Percentiles rank a stretch among this genome's conserved stretches.
Evolutionary conservation across 2,113 vertebrate species (phyloP).

Genomic region (Gila orcuttii): DNA sequence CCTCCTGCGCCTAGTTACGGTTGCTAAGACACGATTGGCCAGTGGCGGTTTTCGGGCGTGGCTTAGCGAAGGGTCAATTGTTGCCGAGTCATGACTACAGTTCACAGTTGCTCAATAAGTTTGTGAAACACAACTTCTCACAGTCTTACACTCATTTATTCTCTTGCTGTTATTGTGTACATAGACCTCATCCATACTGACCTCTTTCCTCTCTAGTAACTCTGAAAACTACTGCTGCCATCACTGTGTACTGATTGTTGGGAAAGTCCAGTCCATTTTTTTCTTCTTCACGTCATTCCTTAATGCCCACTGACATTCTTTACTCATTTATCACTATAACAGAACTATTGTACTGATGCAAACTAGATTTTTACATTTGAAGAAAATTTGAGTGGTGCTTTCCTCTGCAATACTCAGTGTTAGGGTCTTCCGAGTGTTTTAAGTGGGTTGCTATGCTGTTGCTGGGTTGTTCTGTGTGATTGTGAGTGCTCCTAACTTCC

Average conservation of each 20-base stretch:
- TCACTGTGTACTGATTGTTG: constrained; percentile 34
- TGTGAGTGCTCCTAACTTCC: background rate
- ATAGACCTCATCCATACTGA: background rate
- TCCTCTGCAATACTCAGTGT: background rate
- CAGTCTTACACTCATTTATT: background rate
- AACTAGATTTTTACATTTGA: constrained; percentile 1
- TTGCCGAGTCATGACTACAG: background rate
- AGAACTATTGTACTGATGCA: constrained; percentile 8
- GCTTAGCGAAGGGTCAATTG: too few species aligned
- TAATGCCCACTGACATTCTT: constrained; percentile 27
- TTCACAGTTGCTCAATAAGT: background rate
- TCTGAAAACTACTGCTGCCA: constrained; percentile 5
- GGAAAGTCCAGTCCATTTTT: background rate
- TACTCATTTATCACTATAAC: constrained; percentile 4
- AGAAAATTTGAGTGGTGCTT: background rate
- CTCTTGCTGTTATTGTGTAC: background rate
- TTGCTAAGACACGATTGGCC: too few species aligned
- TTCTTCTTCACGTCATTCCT: background rate
- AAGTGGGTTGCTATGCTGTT: background rate
- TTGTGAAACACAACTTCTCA: background rate
- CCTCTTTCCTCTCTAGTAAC: background rate
- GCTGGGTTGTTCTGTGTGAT: background rate
- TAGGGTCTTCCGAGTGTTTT: background rate
- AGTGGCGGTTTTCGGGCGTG: too few species aligned
- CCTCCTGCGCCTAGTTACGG: too few species aligned